These are phyloP conservation scores for Rallus crepitans DNA, from an alignment of 2,797 vertebrate genomes.

Conservation along the genomic window DNA sequence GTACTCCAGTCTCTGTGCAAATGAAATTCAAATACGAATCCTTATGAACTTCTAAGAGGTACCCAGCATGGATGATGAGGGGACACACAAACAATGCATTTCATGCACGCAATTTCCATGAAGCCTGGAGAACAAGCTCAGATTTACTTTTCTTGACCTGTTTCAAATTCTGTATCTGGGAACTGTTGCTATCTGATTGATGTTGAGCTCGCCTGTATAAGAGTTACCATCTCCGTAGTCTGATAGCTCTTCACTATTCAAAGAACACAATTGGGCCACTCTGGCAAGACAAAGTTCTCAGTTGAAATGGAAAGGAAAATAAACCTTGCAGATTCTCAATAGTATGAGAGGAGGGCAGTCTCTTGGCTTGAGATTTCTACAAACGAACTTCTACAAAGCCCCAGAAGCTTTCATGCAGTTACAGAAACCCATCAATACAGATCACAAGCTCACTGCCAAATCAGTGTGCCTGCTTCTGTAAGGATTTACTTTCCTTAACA, in stretches of 20 bases:
- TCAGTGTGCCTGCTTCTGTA: background rate
- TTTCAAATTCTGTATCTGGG: background rate
- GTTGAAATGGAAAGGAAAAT: background rate
- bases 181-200: background rate
- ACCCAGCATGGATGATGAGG: background rate
- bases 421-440: background rate
- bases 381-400: background rate
- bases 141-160: background rate
- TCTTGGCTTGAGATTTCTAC: background rate
- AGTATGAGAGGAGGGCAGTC: background rate
- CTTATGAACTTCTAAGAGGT: background rate
- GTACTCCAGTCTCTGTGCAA: background rate
- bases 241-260: background rate
- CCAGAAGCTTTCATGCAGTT: background rate
- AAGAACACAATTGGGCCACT: background rate
- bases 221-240: background rate
- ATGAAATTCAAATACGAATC: background rate
- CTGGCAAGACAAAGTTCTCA: accelerated
- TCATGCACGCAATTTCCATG: background rate
- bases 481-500: background rate
- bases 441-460: background rate
- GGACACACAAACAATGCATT: background rate
- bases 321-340: background rate
- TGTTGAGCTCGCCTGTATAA: background rate
- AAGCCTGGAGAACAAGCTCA: background rate